Evolutionary conservation across 2,797 vertebrate species (phyloP), one percentile per base, ranked within the genome.

Genomic region (Poeciliopsis infans): DNA sequence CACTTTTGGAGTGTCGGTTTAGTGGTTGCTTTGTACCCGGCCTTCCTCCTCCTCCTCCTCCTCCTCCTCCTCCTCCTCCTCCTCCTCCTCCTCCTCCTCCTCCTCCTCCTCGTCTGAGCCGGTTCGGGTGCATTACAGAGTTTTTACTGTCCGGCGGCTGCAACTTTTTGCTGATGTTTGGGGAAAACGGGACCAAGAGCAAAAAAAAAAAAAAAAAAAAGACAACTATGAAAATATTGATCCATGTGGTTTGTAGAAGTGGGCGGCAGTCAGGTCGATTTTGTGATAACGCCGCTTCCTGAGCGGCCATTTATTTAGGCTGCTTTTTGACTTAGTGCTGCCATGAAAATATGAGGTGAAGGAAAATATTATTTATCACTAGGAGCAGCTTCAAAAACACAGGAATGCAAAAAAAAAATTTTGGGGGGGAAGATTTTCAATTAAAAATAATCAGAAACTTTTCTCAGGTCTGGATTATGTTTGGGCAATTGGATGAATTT

Each of bases 201-300:
- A 25, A 25, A 23, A 51, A 23, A 23, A 7, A 49, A 18, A 46
- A 1, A 46, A 15, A 15, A 13, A 13, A 76, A 78, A 87, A 86
- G 20, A 83, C 71, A 85, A 82, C 77, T 75, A 76, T 75, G 70
- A 88, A 85, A 89, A 91, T 87, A 85, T 86, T 90, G 85, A 90
- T 86, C 71, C 82, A 82, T 76, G 79, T 82, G 86, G 79, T 81
- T 81, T 43, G 41, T 74, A 74, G 43, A 11, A 12, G 79, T 77
- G 55, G 74, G 76, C 7, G 10, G 66, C 64, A 36, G 33, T 15
- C 77, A 83, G 71, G 75, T 46, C 20, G 36, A 88, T 75, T 78
- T 49, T 64, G 73, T 78, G 82, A 88, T 82, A 84, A 57, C 2
- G 13, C 28, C 77, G 75, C 72, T 82, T 81, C 64, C 77, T 47